Evolutionary conservation across 2,113 vertebrate species (phyloP).

Genomic region (Callionymus lyra): DNA sequence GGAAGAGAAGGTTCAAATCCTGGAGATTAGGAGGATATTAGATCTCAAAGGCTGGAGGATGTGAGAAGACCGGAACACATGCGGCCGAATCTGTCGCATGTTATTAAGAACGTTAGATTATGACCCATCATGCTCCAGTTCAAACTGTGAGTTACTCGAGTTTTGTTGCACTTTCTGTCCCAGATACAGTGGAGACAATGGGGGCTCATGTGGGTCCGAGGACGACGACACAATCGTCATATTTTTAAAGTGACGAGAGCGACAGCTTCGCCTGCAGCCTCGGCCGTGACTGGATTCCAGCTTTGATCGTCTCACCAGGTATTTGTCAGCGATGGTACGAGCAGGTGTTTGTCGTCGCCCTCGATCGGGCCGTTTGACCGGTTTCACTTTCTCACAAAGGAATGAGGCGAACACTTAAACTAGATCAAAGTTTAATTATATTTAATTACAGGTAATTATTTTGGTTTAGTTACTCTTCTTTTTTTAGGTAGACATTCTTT

Average conservation of each 20-base stretch:
- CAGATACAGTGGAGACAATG: too few species aligned
- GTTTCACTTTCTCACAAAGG: slow-evolving; percentile 38
- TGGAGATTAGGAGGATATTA: slow-evolving; percentile 3
- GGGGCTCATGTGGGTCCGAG: too few species aligned
- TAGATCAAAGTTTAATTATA: neutral
- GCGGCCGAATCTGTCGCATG: slow-evolving; percentile 18
- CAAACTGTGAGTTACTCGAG: too few species aligned
- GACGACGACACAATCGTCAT: neutral
- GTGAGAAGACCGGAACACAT: slow-evolving; percentile 12
- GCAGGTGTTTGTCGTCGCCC: slow-evolving; percentile 9
- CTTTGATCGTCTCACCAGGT: slow-evolving; percentile 33
- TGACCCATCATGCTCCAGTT: too few species aligned
- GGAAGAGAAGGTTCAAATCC: neutral
- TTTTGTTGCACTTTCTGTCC: too few species aligned
- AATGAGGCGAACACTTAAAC: too few species aligned
- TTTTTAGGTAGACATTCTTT: too few species aligned
- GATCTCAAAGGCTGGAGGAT: slow-evolving; percentile 21
- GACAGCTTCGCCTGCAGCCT: slow-evolving; percentile 13
- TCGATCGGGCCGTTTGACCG: slow-evolving; percentile 40
- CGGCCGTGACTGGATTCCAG: slow-evolving; percentile 12
- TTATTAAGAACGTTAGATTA: slow-evolving; percentile 14
- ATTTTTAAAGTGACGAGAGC: slow-evolving; percentile 38
- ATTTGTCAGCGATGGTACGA: slow-evolving; percentile 16
- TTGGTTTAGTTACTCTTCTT: too few species aligned
- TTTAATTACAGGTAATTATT: neutral